Evolutionary conservation across 2,113 vertebrate species (phyloP).

Genomic region (Sylvilagus bachmani): DNA sequence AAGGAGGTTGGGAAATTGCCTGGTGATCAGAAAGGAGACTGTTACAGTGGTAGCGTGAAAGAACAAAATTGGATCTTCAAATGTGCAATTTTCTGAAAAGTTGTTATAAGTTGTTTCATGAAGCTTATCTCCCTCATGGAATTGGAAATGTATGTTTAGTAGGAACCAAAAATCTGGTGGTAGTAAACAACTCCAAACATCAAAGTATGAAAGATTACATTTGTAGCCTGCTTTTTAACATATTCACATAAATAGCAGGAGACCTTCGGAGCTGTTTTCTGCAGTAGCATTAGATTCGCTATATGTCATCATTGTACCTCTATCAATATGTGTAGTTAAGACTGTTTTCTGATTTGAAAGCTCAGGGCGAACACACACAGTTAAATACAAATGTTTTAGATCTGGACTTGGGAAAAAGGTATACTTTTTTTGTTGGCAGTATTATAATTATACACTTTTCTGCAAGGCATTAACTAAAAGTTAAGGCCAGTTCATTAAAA

Average conservation of each 20-base stretch:
- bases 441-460: not conserved
- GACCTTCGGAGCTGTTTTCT: not conserved
- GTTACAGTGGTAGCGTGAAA: slow-evolving; percentile 24
- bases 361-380: not conserved
- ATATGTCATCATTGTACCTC: not conserved
- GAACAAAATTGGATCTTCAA: slow-evolving; percentile 67
- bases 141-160: slow-evolving; percentile 66
- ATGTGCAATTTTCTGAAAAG: slow-evolving; percentile 72
- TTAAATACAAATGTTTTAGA: not conserved
- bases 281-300: not conserved
- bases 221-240: slow-evolving; percentile 4
- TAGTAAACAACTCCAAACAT: slow-evolving; percentile 53
- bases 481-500: not conserved
- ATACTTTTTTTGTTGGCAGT: not conserved
- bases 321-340: not conserved
- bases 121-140: slow-evolving; percentile 53
- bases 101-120: slow-evolving; percentile 69
- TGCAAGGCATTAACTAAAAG: slow-evolving; percentile 21
- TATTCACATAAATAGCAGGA: not conserved
- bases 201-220: slow-evolving; percentile 53
- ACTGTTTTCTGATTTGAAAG: slow-evolving; percentile 36
- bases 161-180: slow-evolving; percentile 32
- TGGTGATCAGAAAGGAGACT: slow-evolving; percentile 61
- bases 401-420: not conserved
- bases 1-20: slow-evolving; percentile 59